Percentiles rank a stretch among this genome's conserved stretches.
These are phyloP conservation scores for Hirtodrosophila histrioides DNA, from an alignment of 2,888 invertebrate species.

Conservation along the genomic window DNA sequence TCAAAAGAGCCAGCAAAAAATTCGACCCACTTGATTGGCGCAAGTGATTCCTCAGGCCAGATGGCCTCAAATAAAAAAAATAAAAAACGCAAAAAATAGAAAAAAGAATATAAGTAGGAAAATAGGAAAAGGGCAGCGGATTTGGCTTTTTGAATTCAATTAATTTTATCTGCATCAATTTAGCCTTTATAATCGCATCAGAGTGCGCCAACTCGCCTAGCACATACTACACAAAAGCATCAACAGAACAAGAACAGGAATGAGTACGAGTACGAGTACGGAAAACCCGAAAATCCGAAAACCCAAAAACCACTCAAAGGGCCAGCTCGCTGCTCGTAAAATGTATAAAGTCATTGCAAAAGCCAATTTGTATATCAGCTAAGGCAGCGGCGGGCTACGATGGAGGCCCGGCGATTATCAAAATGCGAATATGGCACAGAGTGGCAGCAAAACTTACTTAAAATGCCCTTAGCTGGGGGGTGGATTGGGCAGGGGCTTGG, in stretches of 20 bases:
- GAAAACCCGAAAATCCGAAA: constrained; percentile 24
- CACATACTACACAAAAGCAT: constrained; percentile 22
- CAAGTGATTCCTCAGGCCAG: constrained; percentile 4
- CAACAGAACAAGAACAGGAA: constrained; percentile 20
- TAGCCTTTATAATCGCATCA: constrained; percentile 78
- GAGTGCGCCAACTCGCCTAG: constrained; percentile 64
- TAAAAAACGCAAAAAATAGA: constrained; percentile 1
- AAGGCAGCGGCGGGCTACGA: constrained; percentile 33
- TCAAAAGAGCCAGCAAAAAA: constrained; percentile 22
- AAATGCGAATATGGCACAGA: constrained; percentile 74
- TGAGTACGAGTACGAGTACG: constrained; percentile 30
- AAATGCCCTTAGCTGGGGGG: constrained; percentile 65
- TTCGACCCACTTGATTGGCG: constrained; percentile 43
- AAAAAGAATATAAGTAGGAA: constrained; percentile 38
- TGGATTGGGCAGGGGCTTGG: constrained; percentile 2
- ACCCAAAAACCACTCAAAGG: constrained; percentile 56
- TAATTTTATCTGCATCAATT: constrained; percentile 78
- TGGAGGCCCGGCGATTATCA: constrained; percentile 65
- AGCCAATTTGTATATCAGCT: constrained; percentile 76
- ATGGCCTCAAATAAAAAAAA: constrained; percentile 19
- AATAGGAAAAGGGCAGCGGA: constrained; percentile 60
- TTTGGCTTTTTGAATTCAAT: constrained; percentile 78
- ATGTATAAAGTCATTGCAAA: constrained; percentile 77
- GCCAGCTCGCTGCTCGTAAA: constrained; percentile 64
- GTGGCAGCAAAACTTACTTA: constrained; percentile 70